Base-by-base conservation (phyloP, 2,113 vertebrate genomes). In the Clarias batrachus region DNA sequence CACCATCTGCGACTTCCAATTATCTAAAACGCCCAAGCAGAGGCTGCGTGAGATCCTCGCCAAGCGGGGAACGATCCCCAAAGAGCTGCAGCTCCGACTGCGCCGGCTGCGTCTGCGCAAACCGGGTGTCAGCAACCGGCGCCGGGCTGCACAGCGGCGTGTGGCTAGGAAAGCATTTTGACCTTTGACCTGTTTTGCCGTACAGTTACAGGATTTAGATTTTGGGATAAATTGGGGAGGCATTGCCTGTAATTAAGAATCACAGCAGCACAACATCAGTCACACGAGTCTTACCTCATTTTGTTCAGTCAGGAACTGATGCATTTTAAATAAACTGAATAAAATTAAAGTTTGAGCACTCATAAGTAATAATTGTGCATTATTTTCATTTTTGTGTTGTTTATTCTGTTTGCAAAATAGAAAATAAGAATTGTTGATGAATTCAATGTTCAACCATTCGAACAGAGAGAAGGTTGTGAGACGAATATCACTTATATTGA, bases 1-100 rank as follows among this genome's bases (percentile, higher is more conserved):
- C 85, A 98, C 97, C 0, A 94, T 97, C 91, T 99, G 97, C 85
- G 96, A 98, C 93, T 99, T 99, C 54, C 63, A 87, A 48, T 93
- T 99, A 89, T 91, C 95, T 0, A 97, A 96, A 84, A 95, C 95
- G 87, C 97, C 96, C 92, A 96, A 95, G 93, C 96, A 95, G 62
- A 96, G 95, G 70, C 95, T 97, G 60, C 94, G 93, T 11, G 95
- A 97, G 88, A 95, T 96, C 89, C 89, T 97, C 87, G 94, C 94
- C 19, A 94, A 96, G 93, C 95, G 96, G 0, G 95, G 95, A 41
- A 96, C 96, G 85, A 93, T 95, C 13, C 95, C 96, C 3, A 94
- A 90, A 19, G 91, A 93, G 71, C 81, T 90, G 88, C 93, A 92
- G 92, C 90, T 91, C 16, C 71, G 90, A 10, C 90, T 93, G 23